These are phyloP conservation scores for Petrocephalus sullivani DNA, from an alignment of 2,797 vertebrate genomes.

Conservation along the genomic window DNA sequence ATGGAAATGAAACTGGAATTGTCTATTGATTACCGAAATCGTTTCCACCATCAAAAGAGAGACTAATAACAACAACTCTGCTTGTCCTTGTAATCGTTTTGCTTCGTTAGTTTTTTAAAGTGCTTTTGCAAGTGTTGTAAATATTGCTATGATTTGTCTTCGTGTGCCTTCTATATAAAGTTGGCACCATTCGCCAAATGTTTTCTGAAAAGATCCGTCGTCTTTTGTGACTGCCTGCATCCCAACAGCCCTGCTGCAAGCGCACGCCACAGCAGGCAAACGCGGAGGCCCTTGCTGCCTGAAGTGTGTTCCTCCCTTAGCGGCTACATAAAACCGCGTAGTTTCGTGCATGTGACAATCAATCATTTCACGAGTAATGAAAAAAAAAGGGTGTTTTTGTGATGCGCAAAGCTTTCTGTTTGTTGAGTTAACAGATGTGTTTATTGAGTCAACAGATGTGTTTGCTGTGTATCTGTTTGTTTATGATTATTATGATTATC, in stretches of 20 bases:
- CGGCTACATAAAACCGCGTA: not conserved
- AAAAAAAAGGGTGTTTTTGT: not conserved
- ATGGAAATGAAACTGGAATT: slow-evolving; percentile 20
- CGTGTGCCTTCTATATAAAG: not conserved
- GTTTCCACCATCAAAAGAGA: slow-evolving; percentile 8
- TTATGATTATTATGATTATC: not conserved
- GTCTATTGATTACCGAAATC: slow-evolving; percentile 24
- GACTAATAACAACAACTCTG: not conserved
- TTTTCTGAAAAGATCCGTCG: not conserved
- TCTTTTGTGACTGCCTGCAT: not conserved
- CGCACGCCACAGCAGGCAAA: not conserved
- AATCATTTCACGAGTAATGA: not conserved
- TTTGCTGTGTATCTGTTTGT: not conserved
- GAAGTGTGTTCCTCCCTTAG: not conserved
- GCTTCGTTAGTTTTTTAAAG: slow-evolving; percentile 15
- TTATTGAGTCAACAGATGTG: not conserved
- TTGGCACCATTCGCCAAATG: not conserved
- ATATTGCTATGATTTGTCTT: not conserved
- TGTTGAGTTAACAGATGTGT: not conserved
- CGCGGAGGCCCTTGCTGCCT: not conserved
- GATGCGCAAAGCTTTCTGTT: not conserved
- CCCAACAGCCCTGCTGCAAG: not conserved
- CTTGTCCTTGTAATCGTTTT: not conserved
- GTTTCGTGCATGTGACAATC: not conserved
- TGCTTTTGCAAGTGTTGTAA: not conserved